phyloP scores from a whole-genome alignment of 2,888 invertebrate genomes.

The Drosophila antonietae region DNA sequence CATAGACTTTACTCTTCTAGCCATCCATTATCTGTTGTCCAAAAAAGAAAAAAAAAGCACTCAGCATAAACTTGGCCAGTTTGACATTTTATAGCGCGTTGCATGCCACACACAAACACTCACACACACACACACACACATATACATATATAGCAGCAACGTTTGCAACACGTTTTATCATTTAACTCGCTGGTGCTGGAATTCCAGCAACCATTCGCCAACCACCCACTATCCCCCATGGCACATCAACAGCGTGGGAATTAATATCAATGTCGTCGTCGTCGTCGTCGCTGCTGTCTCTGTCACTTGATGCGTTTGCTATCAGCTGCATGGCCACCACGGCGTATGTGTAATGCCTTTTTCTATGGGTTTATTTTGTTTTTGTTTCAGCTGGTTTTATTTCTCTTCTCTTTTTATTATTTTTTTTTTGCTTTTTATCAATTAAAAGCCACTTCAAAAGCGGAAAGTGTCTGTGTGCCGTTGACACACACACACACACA shows the following conservation, averaged over 20 bases:
- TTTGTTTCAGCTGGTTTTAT: conserved; percentile 18
- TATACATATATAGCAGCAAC: conserved; percentile 3
- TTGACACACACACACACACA: conserved; percentile 72
- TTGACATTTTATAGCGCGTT: conserved; percentile 58
- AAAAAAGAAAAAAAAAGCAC: conserved; percentile 46
- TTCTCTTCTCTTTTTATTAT: conserved; percentile 7
- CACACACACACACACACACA: not conserved
- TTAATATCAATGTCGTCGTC: conserved; percentile 75
- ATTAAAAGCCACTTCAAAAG: conserved; percentile 82
- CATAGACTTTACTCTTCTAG: conserved; percentile 1
- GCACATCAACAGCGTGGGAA: conserved; percentile 70
- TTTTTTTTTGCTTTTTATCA: conserved; percentile 72
- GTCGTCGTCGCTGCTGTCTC: conserved; percentile 15
- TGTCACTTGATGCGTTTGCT: conserved; percentile 55
- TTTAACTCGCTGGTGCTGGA: conserved; percentile 55
- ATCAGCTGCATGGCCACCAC: conserved; percentile 69
- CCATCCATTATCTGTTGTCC: conserved; percentile 55
- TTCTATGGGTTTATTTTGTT: conserved; percentile 46
- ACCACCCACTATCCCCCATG: conserved; percentile 27
- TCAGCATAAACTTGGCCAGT: conserved; percentile 55
- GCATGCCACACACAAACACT: conserved; percentile 9
- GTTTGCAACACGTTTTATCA: conserved; percentile 70
- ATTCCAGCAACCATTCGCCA: conserved; percentile 8
- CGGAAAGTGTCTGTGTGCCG: conserved; percentile 75
- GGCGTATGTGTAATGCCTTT: conserved; percentile 72